phyloP scores from a whole-genome alignment of 2,888 invertebrate species.

The Parnassius orleans region DNA sequence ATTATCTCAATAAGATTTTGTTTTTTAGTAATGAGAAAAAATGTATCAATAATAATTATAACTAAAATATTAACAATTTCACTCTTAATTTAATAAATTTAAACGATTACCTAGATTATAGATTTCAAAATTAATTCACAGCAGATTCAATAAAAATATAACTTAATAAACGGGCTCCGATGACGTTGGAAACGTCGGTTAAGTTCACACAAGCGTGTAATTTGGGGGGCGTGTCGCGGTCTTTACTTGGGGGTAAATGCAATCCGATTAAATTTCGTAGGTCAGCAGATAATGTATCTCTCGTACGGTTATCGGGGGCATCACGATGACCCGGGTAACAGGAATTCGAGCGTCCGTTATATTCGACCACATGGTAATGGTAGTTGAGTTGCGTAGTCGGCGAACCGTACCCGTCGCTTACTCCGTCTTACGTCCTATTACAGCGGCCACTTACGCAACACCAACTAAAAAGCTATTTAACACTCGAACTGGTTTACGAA shows the following conservation, averaged over 20 bases:
- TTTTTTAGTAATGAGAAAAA: too few relatives aligned
- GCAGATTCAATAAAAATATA: slow-evolving; percentile 12
- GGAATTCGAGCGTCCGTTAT: slow-evolving; percentile 56
- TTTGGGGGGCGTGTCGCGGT: slow-evolving; percentile 27
- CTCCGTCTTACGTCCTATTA: slow-evolving; percentile 24
- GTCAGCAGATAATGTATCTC: slow-evolving; percentile 55
- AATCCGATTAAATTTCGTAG: slow-evolving; percentile 62
- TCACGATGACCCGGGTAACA: slow-evolving; percentile 56
- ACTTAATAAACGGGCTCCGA: slow-evolving; percentile 21
- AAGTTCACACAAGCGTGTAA: slow-evolving; percentile 25
- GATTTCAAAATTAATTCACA: slow-evolving; percentile 10
- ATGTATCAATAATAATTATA: too few relatives aligned
- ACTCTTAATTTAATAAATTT: background rate
- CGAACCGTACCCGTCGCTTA: slow-evolving; percentile 36
- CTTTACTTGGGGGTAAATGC: slow-evolving; percentile 39
- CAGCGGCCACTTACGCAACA: slow-evolving; percentile 45
- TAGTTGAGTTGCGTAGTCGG: slow-evolving; percentile 39
- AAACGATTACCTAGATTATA: background rate
- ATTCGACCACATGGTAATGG: slow-evolving; percentile 38
- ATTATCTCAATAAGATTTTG: too few relatives aligned
- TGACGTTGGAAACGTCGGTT: slow-evolving; percentile 6
- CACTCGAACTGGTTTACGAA: slow-evolving; percentile 36
- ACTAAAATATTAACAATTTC: background rate
- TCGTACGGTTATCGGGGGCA: slow-evolving; percentile 51
- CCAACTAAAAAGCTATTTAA: slow-evolving; percentile 38